Evolutionary conservation across 2,113 vertebrate species (phyloP).

Genomic region (Rhinichthys klamathensis): DNA sequence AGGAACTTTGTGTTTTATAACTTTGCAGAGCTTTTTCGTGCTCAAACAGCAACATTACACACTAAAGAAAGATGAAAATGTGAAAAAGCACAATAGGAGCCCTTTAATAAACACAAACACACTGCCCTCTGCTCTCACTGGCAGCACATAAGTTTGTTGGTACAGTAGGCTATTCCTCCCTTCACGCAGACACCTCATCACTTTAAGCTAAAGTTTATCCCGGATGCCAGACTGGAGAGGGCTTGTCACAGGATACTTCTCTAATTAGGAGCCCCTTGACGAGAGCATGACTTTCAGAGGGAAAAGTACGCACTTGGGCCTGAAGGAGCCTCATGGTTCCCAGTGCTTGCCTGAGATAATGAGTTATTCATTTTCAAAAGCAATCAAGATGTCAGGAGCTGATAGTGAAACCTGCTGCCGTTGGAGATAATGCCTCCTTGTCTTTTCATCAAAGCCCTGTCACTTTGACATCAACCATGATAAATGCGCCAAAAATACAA

Average conservation of each 20-base stretch:
- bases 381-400: slow-evolving; percentile 61
- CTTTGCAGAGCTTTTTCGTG: too few relatives aligned
- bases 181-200: slow-evolving; percentile 2
- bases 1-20: too few relatives aligned
- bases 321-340: slow-evolving; percentile 35
- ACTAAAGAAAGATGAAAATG: too few relatives aligned
- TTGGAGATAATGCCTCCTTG: slow-evolving; percentile 57
- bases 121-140: neutral
- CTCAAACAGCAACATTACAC: too few relatives aligned
- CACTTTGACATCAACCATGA: slow-evolving; percentile 55
- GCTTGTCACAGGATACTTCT: slow-evolving; percentile 39
- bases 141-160: neutral
- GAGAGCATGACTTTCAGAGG: slow-evolving; percentile 44
- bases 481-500: slow-evolving; percentile 49
- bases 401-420: slow-evolving; percentile 54
- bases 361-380: slow-evolving; percentile 62
- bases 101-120: neutral
- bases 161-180: neutral
- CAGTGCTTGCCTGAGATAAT: slow-evolving; percentile 53
- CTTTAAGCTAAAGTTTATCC: slow-evolving; percentile 31
- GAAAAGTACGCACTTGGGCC: slow-evolving; percentile 33
- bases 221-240: slow-evolving; percentile 26
- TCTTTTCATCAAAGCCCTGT: slow-evolving; percentile 58
- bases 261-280: slow-evolving; percentile 45
- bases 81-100: too few relatives aligned